phyloP scores from a whole-genome alignment of 2,113 vertebrate species.

The Ellobius talpinus region DNA sequence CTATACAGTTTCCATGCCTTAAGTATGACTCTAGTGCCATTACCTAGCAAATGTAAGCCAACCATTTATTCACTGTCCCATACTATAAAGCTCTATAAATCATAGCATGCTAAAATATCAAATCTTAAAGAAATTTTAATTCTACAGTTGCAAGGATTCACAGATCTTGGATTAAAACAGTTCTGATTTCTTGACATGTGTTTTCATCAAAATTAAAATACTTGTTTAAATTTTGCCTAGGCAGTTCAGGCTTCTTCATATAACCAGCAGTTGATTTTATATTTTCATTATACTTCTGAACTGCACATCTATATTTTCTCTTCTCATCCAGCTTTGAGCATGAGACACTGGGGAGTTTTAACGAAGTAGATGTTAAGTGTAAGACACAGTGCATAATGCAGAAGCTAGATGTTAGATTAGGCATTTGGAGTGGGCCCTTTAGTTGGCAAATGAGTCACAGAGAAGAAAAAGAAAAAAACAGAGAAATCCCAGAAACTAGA shows the following conservation, averaged over 20 bases:
- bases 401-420: neutral
- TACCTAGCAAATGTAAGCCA: neutral
- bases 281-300: neutral
- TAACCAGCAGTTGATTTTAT: neutral
- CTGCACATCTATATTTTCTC: neutral
- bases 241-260: neutral
- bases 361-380: neutral
- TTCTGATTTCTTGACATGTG: slow-evolving; percentile 29
- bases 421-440: neutral
- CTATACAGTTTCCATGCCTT: neutral
- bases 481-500: neutral
- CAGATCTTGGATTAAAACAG: neutral
- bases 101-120: neutral
- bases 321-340: slow-evolving; percentile 6
- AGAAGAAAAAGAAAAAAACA: neutral
- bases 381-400: neutral
- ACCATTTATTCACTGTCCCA: neutral
- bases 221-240: neutral
- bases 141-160: slow-evolving; percentile 1
- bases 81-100: slow-evolving; percentile 10
- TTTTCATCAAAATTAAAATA: neutral
- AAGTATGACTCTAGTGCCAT: neutral
- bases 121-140: slow-evolving; percentile 1
- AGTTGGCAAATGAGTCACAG: neutral
- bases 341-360: neutral